These are phyloP conservation scores for Dreissena polymorpha DNA, from an alignment of 1,140 invertebrate species.

Conservation along the genomic window DNA sequence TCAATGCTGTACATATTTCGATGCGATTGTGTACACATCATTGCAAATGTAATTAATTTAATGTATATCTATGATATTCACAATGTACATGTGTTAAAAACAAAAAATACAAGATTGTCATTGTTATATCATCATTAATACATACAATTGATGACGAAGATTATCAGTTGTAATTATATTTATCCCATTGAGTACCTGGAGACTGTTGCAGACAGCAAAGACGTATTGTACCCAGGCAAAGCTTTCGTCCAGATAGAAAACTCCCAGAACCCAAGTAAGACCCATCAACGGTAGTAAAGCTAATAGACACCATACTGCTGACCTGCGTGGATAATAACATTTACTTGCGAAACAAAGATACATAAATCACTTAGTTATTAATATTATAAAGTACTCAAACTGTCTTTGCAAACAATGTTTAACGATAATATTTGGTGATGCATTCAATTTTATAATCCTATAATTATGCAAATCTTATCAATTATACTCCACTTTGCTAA, in stretches of 20 bases:
- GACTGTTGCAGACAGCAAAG: conserved; percentile 28
- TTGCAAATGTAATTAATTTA: background rate
- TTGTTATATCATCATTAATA: background rate
- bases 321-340: background rate
- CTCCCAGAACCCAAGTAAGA: conserved; percentile 27
- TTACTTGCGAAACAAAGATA: background rate
- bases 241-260: conserved; percentile 23
- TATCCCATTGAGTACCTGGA: conserved; percentile 18
- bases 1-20: too few species aligned
- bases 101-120: too few species aligned
- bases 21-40: too few species aligned
- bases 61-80: background rate
- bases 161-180: background rate
- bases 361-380: background rate
- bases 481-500: too few species aligned
- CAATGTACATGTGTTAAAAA: background rate
- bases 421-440: background rate
- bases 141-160: background rate
- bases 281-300: conserved; percentile 28
- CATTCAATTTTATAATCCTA: background rate
- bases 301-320: conserved; percentile 15
- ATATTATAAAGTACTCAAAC: background rate
- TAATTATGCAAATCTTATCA: background rate
- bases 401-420: too few species aligned
- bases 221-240: conserved; percentile 29